Evolutionary conservation across 2,113 vertebrate species (phyloP).

Genomic region (Mustela nigripes): DNA sequence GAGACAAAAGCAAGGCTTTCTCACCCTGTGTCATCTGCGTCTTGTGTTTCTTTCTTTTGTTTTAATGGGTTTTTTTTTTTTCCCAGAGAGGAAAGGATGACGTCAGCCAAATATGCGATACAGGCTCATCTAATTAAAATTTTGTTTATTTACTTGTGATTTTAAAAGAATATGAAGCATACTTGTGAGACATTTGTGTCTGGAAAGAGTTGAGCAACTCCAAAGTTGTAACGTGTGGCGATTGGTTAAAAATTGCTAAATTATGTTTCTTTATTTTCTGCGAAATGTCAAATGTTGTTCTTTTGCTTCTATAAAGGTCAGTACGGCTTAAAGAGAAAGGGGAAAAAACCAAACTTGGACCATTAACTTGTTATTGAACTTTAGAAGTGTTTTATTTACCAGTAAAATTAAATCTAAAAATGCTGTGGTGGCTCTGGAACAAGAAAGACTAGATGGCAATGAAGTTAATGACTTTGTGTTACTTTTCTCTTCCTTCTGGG

Average conservation of each 20-base stretch:
- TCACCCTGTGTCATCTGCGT: neutral
- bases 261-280: conserved; percentile 84
- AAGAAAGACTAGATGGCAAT: conserved; percentile 31
- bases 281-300: conserved; percentile 86
- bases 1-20: neutral
- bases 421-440: conserved; percentile 69
- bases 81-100: conserved; percentile 53
- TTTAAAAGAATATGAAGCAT: conserved; percentile 72
- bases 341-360: conserved; percentile 58
- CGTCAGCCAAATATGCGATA: conserved; percentile 71
- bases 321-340: conserved; percentile 59
- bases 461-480: neutral
- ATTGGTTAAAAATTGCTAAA: conserved; percentile 82
- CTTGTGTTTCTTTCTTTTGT: neutral
- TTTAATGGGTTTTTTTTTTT: neutral
- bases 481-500: neutral
- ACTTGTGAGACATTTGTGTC: conserved; percentile 77
- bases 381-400: conserved; percentile 78
- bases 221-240: conserved; percentile 66
- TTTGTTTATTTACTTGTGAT: conserved; percentile 70
- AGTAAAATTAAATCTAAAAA: conserved; percentile 71
- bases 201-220: conserved; percentile 85
- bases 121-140: conserved; percentile 72
- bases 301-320: conserved; percentile 87
- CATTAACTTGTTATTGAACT: conserved; percentile 78